phyloP scores from a whole-genome alignment of 2,888 invertebrate genomes.

The Lumbricus terrestris region DNA sequence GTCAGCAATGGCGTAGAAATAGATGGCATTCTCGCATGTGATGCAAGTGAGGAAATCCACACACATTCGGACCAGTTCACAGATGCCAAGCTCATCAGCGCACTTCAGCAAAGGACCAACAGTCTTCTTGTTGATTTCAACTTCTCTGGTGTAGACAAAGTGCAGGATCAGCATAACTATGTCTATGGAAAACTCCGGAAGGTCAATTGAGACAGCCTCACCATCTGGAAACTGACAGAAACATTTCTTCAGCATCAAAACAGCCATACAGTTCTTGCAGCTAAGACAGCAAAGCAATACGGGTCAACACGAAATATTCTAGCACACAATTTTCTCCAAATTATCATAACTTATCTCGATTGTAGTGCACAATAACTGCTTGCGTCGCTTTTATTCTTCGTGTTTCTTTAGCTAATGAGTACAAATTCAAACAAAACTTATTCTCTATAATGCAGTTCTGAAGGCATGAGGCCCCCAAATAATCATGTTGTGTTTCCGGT shows the following conservation, averaged over 20 bases:
- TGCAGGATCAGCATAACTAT: conserved; percentile 28
- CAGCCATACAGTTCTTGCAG: not conserved
- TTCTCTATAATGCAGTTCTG: too few species aligned
- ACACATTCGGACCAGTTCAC: conserved; percentile 27
- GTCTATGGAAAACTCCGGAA: conserved; percentile 28
- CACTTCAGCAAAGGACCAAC: conserved; percentile 29
- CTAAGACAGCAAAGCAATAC: not conserved
- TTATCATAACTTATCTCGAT: too few species aligned
- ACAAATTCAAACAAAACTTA: too few species aligned
- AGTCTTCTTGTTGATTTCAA: conserved; percentile 27
- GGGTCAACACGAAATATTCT: too few species aligned
- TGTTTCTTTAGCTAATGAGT: too few species aligned
- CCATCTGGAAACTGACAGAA: conserved; percentile 26
- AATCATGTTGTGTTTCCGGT: too few species aligned
- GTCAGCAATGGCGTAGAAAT: conserved; percentile 30
- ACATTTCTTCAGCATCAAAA: not conserved
- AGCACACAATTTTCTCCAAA: too few species aligned
- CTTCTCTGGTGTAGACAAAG: conserved; percentile 28
- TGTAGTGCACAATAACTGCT: too few species aligned
- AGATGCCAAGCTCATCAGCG: conserved; percentile 31
- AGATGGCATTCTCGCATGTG: conserved; percentile 25
- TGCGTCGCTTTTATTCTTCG: too few species aligned
- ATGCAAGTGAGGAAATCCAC: conserved; percentile 25
- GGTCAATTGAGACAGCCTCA: conserved; percentile 28
- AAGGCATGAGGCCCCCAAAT: too few species aligned